Conservation (phyloP, 2,888 invertebrate genomes). For the Mythimna pallens region DNA sequence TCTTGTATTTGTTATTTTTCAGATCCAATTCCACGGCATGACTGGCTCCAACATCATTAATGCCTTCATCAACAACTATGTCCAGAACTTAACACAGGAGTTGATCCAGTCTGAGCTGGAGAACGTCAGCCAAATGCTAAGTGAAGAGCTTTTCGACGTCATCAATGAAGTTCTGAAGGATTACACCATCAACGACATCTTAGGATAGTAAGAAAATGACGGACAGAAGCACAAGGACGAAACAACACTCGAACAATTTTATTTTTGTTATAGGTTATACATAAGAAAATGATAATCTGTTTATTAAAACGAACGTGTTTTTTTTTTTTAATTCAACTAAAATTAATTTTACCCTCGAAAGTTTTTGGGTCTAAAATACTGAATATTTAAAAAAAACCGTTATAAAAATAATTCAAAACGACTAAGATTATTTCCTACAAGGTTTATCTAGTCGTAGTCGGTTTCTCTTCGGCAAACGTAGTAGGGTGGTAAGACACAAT, state of each 20-base stretch:
- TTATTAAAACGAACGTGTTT: neutral
- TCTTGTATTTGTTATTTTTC: slow-evolving; percentile 8
- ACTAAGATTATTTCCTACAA: too few species aligned
- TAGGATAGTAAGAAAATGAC: slow-evolving; percentile 47
- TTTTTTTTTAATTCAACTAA: neutral
- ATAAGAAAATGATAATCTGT: neutral
- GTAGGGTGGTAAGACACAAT: too few species aligned
- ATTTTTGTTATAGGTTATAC: slow-evolving; percentile 11
- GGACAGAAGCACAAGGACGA: neutral
- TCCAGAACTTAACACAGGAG: slow-evolving; percentile 75
- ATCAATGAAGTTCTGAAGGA: slow-evolving; percentile 76
- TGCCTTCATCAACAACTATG: slow-evolving; percentile 71
- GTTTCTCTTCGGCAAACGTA: too few species aligned
- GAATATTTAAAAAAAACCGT: neutral
- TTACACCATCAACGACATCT: slow-evolving; percentile 73
- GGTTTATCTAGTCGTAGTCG: too few species aligned
- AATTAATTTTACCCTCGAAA: neutral
- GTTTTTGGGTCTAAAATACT: neutral
- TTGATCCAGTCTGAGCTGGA: slow-evolving; percentile 72
- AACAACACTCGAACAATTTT: slow-evolving; percentile 34
- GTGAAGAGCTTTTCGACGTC: slow-evolving; percentile 73
- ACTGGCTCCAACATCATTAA: slow-evolving; percentile 77
- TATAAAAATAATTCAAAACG: too few species aligned
- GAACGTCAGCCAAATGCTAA: slow-evolving; percentile 70
- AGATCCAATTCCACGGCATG: slow-evolving; percentile 78